Evolutionary conservation across 1,140 invertebrate species (phyloP), one percentile per base, ranked within the genome.

Genomic region (Hormaphis cornu): DNA sequence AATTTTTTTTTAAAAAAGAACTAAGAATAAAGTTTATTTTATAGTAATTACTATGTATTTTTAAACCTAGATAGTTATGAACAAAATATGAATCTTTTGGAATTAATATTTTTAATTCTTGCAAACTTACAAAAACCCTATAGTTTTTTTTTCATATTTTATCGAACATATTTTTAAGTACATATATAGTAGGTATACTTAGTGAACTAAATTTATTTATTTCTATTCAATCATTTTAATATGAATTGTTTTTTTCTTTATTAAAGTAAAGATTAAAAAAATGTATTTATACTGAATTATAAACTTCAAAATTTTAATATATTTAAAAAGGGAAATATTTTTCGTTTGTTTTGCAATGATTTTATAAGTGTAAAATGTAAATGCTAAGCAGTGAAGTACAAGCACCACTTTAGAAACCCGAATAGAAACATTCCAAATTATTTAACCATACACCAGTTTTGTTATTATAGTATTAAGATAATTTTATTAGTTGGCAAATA

Each of bases 311-410:
- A n/a, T n/a, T n/a, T n/a, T n/a, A 30, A 54, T 54, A 18, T 30
- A 10, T 1, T n/a, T 54, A 20, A n/a, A 4, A 9, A 9, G n/a
- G 22, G 18, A 56, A 37, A n/a, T 37, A 40, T n/a, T 24, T n/a
- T 54, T n/a, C 37, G 37, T 56, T 58, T 37, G 20, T 40, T 54
- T 35, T 58, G 53, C 30, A 24, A 58, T 58, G 33, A 58, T 58
- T 24, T 58, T 40, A 58, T 58, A 46, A 30, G n/a, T 46, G 40
- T 28, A 44, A 66, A 63, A 66, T 46, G 40, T 28, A 44, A 66
- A 63, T 50, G 61, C 61, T 50, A 50, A 66, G 61, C 61, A 66
- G 44, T 48, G 61, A 66, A 50, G 28, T 35, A 48, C 7, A 66
- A 66, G 61, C 44, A 48, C 26, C 26, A 3, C 33, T 35, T 66